phyloP scores from a whole-genome alignment of 2,888 invertebrate genomes.

The Taphrorychus bicolor region DNA sequence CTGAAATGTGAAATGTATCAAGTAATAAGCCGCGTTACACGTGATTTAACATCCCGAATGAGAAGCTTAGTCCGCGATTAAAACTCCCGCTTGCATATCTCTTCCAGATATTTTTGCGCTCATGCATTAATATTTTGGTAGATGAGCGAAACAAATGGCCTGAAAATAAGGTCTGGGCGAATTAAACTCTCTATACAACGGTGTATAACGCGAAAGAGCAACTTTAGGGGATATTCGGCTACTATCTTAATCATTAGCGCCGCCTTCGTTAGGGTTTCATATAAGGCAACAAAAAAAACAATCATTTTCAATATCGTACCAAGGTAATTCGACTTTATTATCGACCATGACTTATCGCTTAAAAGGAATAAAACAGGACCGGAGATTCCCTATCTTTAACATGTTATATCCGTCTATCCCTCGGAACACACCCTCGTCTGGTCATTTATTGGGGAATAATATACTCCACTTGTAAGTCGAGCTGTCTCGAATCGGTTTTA shows the following conservation, averaged over 20 bases:
- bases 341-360: background rate
- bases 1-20: background rate
- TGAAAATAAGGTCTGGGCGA: conserved; percentile 8
- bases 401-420: conserved; percentile 17
- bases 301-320: too few species aligned
- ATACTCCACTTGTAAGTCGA: conserved; percentile 20
- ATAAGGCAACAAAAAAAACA: too few species aligned
- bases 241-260: background rate
- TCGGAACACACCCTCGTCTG: conserved; percentile 19
- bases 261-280: too few species aligned
- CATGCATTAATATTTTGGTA: conserved; percentile 8
- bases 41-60: conserved; percentile 6
- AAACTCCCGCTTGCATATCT: conserved; percentile 6
- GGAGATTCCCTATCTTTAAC: conserved; percentile 18
- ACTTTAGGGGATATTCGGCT: background rate
- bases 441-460: conserved; percentile 29
- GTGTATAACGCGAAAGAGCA: background rate
- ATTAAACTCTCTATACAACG: conserved; percentile 4
- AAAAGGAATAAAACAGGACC: conserved; percentile 13
- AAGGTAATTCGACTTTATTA: too few species aligned
- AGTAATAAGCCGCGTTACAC: background rate
- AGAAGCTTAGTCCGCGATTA: background rate
- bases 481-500: conserved; percentile 16
- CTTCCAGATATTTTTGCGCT: conserved; percentile 3
- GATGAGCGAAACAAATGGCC: conserved; percentile 6